Conservation (phyloP, 2,888 invertebrate genomes). For the Blera fallax region DNA sequence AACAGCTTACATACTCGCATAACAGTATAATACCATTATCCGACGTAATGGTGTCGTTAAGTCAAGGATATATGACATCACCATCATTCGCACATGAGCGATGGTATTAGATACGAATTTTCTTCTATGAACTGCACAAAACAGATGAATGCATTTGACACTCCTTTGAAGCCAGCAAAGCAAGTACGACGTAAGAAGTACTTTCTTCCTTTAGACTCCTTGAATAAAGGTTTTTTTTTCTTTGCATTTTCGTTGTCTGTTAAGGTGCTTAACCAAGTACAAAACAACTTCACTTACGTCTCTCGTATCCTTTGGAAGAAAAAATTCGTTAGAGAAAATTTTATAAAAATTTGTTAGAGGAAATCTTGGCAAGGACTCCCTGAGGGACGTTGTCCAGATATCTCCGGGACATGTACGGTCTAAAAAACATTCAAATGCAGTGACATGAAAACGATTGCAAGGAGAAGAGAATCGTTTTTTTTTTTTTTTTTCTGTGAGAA, state of each 20-base stretch:
- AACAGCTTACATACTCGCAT: constrained; percentile 9
- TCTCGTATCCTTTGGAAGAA: too few species aligned
- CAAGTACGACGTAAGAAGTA: not conserved
- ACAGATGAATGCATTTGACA: constrained; percentile 1
- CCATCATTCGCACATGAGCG: not conserved
- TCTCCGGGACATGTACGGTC: not conserved
- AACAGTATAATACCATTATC: constrained; percentile 4
- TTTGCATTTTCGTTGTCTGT: not conserved
- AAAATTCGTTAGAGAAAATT: not conserved
- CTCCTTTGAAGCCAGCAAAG: not conserved
- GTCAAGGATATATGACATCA: not conserved
- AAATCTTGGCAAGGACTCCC: not conserved
- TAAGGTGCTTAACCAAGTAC: constrained; percentile 19
- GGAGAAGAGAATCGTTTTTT: not conserved
- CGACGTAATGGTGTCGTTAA: constrained; percentile 32
- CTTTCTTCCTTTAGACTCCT: not conserved
- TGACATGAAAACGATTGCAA: constrained; percentile 47
- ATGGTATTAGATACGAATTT: not conserved
- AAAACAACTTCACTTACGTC: not conserved
- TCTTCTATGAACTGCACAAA: not conserved
- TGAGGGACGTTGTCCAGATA: constrained; percentile 7
- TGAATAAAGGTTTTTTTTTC: not conserved
- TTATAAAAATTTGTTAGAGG: constrained; percentile 2
- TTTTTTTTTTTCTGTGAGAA: constrained; percentile 22
- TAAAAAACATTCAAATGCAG: not conserved